These are phyloP conservation scores for Dolichomitus sp. DNA, from an alignment of 2,888 invertebrate species.

Conservation along the genomic window DNA sequence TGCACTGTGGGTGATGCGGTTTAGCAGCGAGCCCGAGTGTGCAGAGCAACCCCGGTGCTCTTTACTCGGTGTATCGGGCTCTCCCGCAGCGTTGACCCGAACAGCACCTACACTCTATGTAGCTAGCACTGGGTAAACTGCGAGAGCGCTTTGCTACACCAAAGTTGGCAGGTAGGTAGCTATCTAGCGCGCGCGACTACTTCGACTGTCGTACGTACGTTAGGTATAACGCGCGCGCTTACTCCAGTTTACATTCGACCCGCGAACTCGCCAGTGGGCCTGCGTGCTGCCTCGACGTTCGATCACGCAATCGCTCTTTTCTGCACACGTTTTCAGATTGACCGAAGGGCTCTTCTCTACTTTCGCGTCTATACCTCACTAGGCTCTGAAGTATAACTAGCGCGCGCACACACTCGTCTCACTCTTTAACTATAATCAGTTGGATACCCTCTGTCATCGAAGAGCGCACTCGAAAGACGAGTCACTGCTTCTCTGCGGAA, in stretches of 20 bases:
- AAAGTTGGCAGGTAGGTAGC: neutral
- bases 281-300: conserved; percentile 44
- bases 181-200: neutral
- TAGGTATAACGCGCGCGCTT: conserved; percentile 28
- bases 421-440: neutral
- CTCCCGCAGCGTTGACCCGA: conserved; percentile 4
- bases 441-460: neutral
- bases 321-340: conserved; percentile 3
- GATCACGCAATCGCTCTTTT: conserved; percentile 40
- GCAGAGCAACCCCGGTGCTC: conserved; percentile 30
- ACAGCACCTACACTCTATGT: neutral
- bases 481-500: conserved; percentile 22
- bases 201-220: neutral
- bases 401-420: neutral
- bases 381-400: neutral
- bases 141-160: conserved; percentile 9
- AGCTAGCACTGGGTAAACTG: neutral
- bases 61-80: conserved; percentile 16
- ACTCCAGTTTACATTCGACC: conserved; percentile 60
- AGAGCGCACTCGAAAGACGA: neutral
- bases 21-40: conserved; percentile 9
- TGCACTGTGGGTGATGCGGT: conserved; percentile 24
- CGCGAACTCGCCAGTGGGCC: conserved; percentile 56
- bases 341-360: neutral
- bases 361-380: no score